Evolutionary conservation across 37 sponge, comb jelly and placozoan species (phyloP).

Genomic region (Agelas oroides): DNA sequence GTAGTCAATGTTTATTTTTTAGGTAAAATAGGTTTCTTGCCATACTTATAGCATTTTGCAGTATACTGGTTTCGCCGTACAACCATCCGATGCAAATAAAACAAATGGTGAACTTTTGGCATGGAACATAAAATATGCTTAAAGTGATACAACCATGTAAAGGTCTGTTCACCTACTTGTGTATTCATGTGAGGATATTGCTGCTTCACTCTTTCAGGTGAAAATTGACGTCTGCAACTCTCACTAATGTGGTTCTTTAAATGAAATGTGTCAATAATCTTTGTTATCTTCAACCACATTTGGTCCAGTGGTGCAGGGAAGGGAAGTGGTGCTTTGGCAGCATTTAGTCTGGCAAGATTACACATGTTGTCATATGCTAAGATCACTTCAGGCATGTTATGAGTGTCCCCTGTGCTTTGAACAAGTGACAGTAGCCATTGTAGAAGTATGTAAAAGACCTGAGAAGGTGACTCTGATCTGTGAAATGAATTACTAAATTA

Average conservation of each 20-base stretch:
- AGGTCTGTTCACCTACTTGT: constrained; percentile 49
- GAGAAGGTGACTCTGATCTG: no score
- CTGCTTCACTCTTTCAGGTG: constrained; percentile 6
- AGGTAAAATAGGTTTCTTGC: no score
- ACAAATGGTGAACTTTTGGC: constrained; percentile 41
- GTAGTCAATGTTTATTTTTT: no score
- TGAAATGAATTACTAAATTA: no score
- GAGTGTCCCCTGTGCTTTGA: no score
- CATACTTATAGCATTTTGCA: no score
- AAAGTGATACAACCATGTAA: constrained; percentile 17
- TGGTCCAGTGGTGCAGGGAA: constrained; percentile 15
- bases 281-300: neutral
- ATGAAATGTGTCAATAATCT: constrained; percentile 28
- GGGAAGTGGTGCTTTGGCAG: constrained; percentile 14
- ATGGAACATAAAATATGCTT: constrained; percentile 48
- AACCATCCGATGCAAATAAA: constrained; percentile 53
- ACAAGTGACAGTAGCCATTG: no score
- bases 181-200: constrained; percentile 1
- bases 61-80: no score
- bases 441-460: no score
- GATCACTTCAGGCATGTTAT: no score
- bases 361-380: no score
- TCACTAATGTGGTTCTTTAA: constrained; percentile 7
- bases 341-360: neutral
- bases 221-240: constrained; percentile 12